Evolutionary conservation across 2,113 vertebrate genomes (phyloP).

Genomic region (Felis chaus): DNA sequence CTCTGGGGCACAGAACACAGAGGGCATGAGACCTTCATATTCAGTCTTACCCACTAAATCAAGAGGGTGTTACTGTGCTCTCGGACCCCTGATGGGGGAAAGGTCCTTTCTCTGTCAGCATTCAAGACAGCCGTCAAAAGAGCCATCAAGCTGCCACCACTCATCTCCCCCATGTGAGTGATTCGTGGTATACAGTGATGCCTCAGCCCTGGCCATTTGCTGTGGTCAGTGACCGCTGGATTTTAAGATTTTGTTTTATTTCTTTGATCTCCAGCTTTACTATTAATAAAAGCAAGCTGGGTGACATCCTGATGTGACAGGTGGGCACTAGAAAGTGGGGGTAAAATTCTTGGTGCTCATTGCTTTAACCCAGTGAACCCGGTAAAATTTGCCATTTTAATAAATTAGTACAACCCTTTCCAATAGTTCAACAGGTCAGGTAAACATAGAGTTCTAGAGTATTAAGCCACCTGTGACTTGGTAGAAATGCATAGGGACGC

Average conservation of each 20-base stretch:
- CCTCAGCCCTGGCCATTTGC: not conserved
- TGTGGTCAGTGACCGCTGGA: not conserved
- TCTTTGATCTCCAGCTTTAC: conserved; percentile 14
- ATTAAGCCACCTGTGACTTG: not conserved
- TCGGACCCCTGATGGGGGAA: not conserved
- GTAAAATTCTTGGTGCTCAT: not conserved
- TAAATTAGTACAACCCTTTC: not conserved
- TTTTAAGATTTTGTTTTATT: conserved; percentile 37
- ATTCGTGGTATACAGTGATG: not conserved
- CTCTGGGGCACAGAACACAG: not conserved
- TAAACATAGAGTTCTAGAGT: not conserved
- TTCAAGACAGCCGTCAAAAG: not conserved
- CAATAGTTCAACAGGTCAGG: not conserved
- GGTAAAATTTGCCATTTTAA: not conserved
- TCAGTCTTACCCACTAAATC: not conserved
- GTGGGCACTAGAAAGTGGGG: not conserved
- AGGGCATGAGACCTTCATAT: not conserved
- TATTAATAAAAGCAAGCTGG: not conserved
- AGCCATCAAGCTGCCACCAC: not conserved
- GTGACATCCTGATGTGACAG: not conserved
- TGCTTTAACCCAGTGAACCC: not conserved
- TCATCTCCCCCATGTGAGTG: not conserved
- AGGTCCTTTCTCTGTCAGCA: not conserved
- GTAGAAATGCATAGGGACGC: not conserved
- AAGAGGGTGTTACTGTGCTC: not conserved